Base-by-base conservation (phyloP, 2,888 invertebrate genomes). In the Anthrax anthrax region DNA sequence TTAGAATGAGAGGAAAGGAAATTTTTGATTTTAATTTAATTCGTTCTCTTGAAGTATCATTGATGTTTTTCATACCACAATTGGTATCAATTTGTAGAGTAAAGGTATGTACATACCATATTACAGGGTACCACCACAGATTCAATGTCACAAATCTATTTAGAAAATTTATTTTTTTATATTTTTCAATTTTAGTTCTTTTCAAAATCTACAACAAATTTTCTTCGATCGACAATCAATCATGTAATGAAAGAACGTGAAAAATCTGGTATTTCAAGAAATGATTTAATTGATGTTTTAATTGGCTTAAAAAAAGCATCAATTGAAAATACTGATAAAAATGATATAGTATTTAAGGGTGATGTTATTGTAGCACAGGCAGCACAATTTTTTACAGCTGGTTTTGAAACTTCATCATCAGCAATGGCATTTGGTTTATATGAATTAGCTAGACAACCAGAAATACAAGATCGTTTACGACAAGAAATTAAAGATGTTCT, bases 271-370 rank as follows among this genome's bases (percentile, higher is more conserved):
- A 44, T 52, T 0, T 57, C 58, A 12, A 60, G 72, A 13, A 65
- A 70, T 43, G 75, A 75, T 56, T 62, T 75, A 1, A 65, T 75
- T 39, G 74, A 75, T 52, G 52, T 71, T 5, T 54, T 75, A 12
- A 58, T 74, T 34, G 62, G 64, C 2, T 48, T 73, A 8, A 69
- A 63, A 29, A 59, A 64, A 9, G 62, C 68, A 2, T 66, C 69
- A 0, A 56, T 71, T 13, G 58, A 60, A 12, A 63, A 63, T 43
- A 56, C 71, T 4, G 67, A 69, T 39, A 49, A 60, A 52, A 52
- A 59, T 44, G 55, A 60, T 4, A 43, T 65, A 16, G 51, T 62
- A 52, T 52, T 73, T 38, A 70, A 70, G 17, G 65, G 63, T 9
- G 67, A 67, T 27, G 53, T 65, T 3, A 48, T 67, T 18, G 58